Base-by-base conservation (phyloP, 2,888 invertebrate genomes). In the Sminthurides aquaticus region DNA sequence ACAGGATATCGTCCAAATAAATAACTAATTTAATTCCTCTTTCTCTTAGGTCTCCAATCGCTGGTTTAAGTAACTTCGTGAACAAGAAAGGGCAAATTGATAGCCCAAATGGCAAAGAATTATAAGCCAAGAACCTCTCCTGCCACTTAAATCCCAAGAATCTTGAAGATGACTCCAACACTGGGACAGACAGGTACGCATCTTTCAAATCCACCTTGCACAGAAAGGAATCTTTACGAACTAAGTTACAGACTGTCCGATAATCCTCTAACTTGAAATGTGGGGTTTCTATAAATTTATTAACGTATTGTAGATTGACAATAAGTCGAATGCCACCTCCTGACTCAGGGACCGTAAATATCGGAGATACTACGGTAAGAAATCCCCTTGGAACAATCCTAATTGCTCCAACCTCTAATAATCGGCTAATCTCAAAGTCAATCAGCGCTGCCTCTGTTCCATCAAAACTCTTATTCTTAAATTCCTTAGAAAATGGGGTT, bases 251-350 rank as follows among this genome's bases (percentile, higher is more conserved):
- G 52, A 52, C 52, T 52, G 22, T 15, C 8, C 52, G 18, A 22
- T 20, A 5, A 52, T 52, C 52, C 20, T 52, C 52, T 22, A 52
- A 22, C 22, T 52, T 52, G 20, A 52, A 52, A 52, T 52, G 52
- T 8, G 22, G 20, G 22, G 52, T 20, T 18, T 52, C 22, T 5
- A 52, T 8, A 52, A 18, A 52, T 5, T 8, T 18, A 20, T 52
- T 52, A 5, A 52, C 18, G 20, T 20, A 15, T 20, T 52, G 5
- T 15, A 52, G 20, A 52, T 52, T 52, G 5, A 20, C 5, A 20
- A 52, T 52, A 8, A 52, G 22, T 20, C 52, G 18, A 22, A 52
- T 15, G 5, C 5, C 18, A 18, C 52, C 52, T 20, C 22, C 52
- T 52, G 52, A 8, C 22, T 52, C 20, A 52, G 52, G 52, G 5